Evolutionary conservation across 2,888 invertebrate genomes (phyloP), one percentile per base, ranked within the genome.

Genomic region (Baronia brevicornis): DNA sequence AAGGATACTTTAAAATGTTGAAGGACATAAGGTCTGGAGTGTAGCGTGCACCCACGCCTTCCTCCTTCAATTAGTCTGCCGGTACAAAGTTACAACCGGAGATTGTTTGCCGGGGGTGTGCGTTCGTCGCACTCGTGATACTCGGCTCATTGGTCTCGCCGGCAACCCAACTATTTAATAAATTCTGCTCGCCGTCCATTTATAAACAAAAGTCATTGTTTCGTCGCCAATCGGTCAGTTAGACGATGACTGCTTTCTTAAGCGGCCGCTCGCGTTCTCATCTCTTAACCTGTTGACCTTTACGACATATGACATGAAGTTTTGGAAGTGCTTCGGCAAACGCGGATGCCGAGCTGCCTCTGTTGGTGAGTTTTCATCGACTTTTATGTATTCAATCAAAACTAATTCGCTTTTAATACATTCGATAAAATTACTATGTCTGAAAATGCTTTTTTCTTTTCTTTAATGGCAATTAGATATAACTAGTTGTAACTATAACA

Each of bases 161-260:
- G 60, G 55, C 60, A 64, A 65, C 60, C 66, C 61, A 61, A 48
- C 72, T 65, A 68, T 70, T 77, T 73, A 77, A 65, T 79, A 72
- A 74, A 72, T 67, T 64, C 62, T 56, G 60, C 60, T 70, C 74
- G 70, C 59, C 63, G 61, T 46, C 61, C 65, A 68, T 75, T 74
- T 77, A 73, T 78, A 84, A 82, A 84, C 82, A 82, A 78, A 80
- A 82, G 60, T 72, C 80, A 79, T 84, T 82, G 80, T 84, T 79
- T 78, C 77, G 68, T 51, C 57, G 55, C 39, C 65, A 55, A 60
- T 59, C 68, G 70, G 72, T 45, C 78, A 82, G 80, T 82, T 66
- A 53, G 62, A 64, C 70, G 67, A 71, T 68, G 65, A 58, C 65
- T 36, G 61, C 65, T 69, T 69, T 68, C 54, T 64, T 67, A 61